Evolutionary conservation across 2,113 vertebrate genomes (phyloP), one percentile per base, ranked within the genome.

Genomic region (Salvator merianae): DNA sequence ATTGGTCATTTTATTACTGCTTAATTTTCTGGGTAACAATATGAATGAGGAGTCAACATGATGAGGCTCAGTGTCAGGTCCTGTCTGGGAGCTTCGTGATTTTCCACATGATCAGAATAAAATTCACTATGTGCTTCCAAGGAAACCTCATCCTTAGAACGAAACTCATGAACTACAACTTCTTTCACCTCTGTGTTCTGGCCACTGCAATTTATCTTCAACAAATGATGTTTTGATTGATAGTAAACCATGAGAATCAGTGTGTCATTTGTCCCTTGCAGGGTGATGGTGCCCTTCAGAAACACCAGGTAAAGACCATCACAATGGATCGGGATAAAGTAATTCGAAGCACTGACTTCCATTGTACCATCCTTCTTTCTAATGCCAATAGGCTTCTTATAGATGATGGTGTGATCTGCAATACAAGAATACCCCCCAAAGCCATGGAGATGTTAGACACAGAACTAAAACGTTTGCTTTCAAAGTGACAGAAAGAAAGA

Each of bases 21-120:
- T 63, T 77, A 83, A n/a, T 55, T 66, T 68, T 53, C 36, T 55
- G 66, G 76, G 32, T 30, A 43, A 40, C 83, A 84, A 71, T 78
- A 84, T 62, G 83, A 78, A 43, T 1, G 83, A 84, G 83, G 83
- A 62, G 75, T 84, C 62, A 84, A 72, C 83, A 84, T 84, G 38
- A 84, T 62, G 68, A 84, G 83, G 38, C 55, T 55, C 76, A 84
- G 53, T 32, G 28, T 62, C 53, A 84, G 53, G 38, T 84, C 75
- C 30, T 47, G 66, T 32, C 5, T 34, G 38, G 36, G 24, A 22
- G 28, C 20, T 40, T 16, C 53, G 30, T n/a, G 50, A 2, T 77
- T 36, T 77, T 65, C 63, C 18, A 24, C 5, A 2, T 62, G 16
- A 32, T 32, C 7, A 4, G 47, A 18, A 18, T 47, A 9, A 47